Evolutionary conservation across 2,888 invertebrate genomes (phyloP).

Genomic region (Chesias legatella): DNA sequence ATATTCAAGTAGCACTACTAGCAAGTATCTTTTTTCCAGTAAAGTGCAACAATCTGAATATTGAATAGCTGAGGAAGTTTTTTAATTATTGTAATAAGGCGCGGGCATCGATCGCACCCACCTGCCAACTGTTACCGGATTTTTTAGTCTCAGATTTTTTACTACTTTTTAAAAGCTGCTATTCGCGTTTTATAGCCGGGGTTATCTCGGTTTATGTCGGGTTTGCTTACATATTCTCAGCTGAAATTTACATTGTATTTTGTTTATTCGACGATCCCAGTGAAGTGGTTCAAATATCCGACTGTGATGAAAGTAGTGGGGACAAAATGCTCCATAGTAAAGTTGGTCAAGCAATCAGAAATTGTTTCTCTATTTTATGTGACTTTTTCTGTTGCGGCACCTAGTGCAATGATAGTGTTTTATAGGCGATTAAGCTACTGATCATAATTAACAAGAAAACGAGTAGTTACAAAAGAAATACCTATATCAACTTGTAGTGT

Average conservation of each 20-base stretch:
- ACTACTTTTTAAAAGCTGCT: constrained; percentile 69
- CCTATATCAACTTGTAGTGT: no score
- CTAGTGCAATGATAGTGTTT: no score
- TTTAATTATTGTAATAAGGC: constrained; percentile 53
- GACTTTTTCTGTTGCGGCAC: no score
- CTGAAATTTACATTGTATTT: constrained; percentile 28
- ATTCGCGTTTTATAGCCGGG: constrained; percentile 44
- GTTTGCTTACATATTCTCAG: constrained; percentile 36
- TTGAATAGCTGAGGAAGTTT: constrained; percentile 40
- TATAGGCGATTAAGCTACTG: no score
- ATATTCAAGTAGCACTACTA: no score
- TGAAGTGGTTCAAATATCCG: no score
- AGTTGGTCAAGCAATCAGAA: no score
- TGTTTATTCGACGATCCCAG: constrained; percentile 1
- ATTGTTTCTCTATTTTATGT: no score
- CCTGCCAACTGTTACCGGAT: constrained; percentile 66
- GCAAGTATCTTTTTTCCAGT: constrained; percentile 8
- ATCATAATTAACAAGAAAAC: no score
- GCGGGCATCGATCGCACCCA: constrained; percentile 49
- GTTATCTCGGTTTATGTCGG: constrained; percentile 47
- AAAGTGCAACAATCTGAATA: constrained; percentile 35
- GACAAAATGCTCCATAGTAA: no score
- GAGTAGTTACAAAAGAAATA: no score
- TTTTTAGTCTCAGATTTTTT: constrained; percentile 62
- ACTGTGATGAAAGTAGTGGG: no score